Evolutionary conservation across 2,797 vertebrate species (phyloP), one percentile per base, ranked within the genome.

Genomic region (Melanotaenia trifasciata): DNA sequence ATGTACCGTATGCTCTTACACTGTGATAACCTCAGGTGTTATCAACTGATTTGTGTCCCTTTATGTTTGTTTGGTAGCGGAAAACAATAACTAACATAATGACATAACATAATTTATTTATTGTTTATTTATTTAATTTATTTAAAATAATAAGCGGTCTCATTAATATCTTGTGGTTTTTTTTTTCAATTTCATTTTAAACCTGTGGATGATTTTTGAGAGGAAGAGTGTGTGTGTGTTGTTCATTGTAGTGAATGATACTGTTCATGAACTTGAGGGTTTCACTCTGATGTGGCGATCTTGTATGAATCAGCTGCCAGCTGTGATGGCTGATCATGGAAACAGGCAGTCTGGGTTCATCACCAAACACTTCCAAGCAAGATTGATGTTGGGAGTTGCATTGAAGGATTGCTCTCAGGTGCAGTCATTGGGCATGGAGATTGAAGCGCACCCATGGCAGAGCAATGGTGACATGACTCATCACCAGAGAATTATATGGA

Each of bases 251-350:
- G 73, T 38, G 58, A 73, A 64, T 30, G 40, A 5, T 43, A 18
- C 5, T 43, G 14, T 50, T 72, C 45, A 68, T 69, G 62, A 81
- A 65, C 70, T 74, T 79, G 72, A 71, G 74, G 72, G 60, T 50
- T 22, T 36, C 73, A 77, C 58, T 64, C 58, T 64, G 72, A 84
- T 84, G 68, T 80, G 80, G 67, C 35, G 1, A 63, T 86, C 81
- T 84, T 85, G 90, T 88, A 90, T 92, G 91, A 90, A 87, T 90
- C 83, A 90, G 84, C 81, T 76, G 83, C 80, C 83, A 79, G 79
- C 85, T 87, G 88, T 90, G 90, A 91, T 76, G 86, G 88, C 85
- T 86, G 90, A 91, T 92, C 85, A 87, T 90, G 87, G 81, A 81
- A 77, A 74, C 89, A 91, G 87, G 84, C 89, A 80, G 73, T 65